Conservation (phyloP, 2,113 vertebrate species). For the Psammodynastes pulverulentus region DNA sequence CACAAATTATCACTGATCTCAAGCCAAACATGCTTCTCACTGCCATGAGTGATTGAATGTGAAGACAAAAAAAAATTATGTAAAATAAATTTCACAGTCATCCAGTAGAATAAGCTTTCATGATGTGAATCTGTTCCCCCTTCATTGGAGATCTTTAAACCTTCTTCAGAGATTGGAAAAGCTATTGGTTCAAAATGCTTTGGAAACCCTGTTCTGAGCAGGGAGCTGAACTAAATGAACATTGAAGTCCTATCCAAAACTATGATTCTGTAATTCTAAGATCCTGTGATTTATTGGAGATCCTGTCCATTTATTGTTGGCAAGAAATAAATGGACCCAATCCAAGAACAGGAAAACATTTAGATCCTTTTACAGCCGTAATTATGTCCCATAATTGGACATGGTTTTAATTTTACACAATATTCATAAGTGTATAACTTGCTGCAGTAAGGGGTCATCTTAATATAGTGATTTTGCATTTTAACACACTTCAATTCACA, state of each 20-base stretch:
- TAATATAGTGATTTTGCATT: neutral
- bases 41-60: neutral
- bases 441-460: neutral
- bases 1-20: neutral
- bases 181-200: neutral
- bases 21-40: neutral
- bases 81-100: constrained; percentile 6
- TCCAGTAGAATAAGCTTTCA: neutral
- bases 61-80: neutral
- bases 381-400: neutral
- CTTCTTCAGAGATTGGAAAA: neutral
- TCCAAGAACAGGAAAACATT: neutral
- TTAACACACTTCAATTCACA: neutral
- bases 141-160: neutral
- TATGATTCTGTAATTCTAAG: neutral
- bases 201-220: neutral
- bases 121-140: neutral
- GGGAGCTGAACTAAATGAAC: neutral
- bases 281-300: neutral
- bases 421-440: neutral
- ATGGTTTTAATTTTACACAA: constrained; percentile 2
- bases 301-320: neutral
- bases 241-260: neutral
- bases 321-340: constrained; percentile 10
- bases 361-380: neutral